Conservation (phyloP, 37 sponge, comb jelly and placozoan genomes). For the Spongilla lacustris region DNA sequence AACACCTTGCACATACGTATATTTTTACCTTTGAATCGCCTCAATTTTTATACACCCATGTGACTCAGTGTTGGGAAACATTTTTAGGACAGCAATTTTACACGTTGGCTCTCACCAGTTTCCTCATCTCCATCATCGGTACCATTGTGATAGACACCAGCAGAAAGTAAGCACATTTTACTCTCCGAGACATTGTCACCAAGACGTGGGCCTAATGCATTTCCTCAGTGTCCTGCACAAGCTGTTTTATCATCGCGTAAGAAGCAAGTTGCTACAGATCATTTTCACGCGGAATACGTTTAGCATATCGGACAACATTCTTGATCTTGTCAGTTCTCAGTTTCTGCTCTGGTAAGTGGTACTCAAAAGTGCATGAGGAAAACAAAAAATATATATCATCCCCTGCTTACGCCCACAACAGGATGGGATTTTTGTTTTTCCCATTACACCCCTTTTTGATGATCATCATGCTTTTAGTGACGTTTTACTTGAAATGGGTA, state of each 20-base stretch:
- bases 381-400: too few relatives aligned
- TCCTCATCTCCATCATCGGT: conserved; percentile 20
- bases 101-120: conserved; percentile 12
- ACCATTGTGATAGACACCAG: conserved; percentile 11
- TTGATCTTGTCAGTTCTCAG: neutral
- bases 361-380: too few relatives aligned
- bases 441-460: neutral
- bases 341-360: neutral
- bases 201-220: neutral
- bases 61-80: conserved; percentile 34
- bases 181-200: neutral
- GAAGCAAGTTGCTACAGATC: neutral
- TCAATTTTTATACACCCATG: neutral
- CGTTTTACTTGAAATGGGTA: neutral
- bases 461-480: neutral
- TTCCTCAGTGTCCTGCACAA: neutral
- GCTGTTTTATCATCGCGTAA: neutral
- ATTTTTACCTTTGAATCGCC: too few relatives aligned
- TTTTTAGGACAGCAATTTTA: conserved; percentile 32
- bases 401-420: too few relatives aligned
- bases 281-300: neutral
- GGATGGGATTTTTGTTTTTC: neutral
- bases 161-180: conserved; percentile 8
- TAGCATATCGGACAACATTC: neutral
- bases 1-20: too few relatives aligned